Percentiles rank a stretch among this genome's conserved stretches.
Conservation (phyloP, 2,113 vertebrate genomes). For the Python bivittatus region DNA sequence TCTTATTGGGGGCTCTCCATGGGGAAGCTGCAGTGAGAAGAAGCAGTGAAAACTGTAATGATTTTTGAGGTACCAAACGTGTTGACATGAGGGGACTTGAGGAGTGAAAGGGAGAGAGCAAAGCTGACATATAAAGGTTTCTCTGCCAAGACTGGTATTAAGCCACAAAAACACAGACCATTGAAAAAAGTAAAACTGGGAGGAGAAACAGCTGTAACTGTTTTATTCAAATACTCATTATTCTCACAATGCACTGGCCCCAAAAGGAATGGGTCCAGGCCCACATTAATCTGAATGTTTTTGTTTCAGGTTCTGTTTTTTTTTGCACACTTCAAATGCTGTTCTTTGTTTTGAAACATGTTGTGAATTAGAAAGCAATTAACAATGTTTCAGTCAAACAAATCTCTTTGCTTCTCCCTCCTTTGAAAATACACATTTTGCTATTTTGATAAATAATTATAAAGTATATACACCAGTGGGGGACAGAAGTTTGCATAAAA, state of each 20-base stretch:
- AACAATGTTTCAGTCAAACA: neutral
- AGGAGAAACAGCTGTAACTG: neutral
- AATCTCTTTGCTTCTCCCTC: neutral
- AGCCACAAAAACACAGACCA: neutral
- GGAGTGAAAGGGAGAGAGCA: neutral
- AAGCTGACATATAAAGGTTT: neutral
- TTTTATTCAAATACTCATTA: neutral
- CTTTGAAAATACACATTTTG: neutral
- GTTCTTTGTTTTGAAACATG: neutral
- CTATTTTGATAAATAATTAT: neutral
- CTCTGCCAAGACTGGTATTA: neutral
- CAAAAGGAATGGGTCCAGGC: neutral
- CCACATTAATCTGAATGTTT: neutral
- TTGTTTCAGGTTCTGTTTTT: neutral
- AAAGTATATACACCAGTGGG: neutral
- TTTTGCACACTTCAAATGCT: neutral
- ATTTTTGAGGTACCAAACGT: neutral
- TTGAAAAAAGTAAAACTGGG: neutral
- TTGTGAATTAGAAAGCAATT: neutral
- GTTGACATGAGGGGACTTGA: neutral
- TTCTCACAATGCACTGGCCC: neutral
- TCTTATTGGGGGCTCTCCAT: conserved; percentile 95
- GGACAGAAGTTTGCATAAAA: neutral
- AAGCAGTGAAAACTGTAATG: neutral
- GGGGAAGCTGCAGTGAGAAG: conserved; percentile 82